These are phyloP conservation scores for Lasioglossum zephyrum DNA, from an alignment of 2,888 invertebrate species.

Conservation along the genomic window DNA sequence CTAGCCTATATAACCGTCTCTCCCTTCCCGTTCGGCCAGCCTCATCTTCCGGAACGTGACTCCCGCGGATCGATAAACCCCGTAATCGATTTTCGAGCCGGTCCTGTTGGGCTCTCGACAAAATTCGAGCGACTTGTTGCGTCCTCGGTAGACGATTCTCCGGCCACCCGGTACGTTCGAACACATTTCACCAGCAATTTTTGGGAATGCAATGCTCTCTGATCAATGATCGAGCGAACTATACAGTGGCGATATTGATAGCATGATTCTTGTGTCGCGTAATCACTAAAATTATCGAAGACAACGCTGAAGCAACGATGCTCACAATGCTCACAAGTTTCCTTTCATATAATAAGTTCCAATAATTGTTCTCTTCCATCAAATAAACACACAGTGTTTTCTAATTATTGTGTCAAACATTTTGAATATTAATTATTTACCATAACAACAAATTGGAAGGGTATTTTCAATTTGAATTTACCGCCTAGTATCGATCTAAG, in stretches of 20 bases:
- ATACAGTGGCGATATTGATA: not conserved
- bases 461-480: too few species aligned
- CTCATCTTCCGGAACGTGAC: constrained; percentile 62
- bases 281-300: not conserved
- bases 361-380: too few species aligned
- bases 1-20: constrained; percentile 71
- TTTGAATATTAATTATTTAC: too few species aligned
- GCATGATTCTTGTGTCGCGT: not conserved
- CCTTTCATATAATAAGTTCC: too few species aligned
- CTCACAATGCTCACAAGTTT: not conserved
- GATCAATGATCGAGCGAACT: not conserved
- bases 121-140: constrained; percentile 35
- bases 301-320: not conserved
- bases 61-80: constrained; percentile 50
- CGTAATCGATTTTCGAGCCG: constrained; percentile 58
- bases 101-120: not conserved
- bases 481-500: too few species aligned
- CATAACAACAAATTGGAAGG: too few species aligned
- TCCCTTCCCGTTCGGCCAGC: constrained; percentile 36
- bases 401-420: too few species aligned
- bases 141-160: not conserved
- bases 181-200: not conserved
- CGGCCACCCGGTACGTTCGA: not conserved
- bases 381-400: too few species aligned
- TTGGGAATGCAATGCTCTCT: not conserved